These are phyloP conservation scores for Blomia tropicalis DNA, from an alignment of 2,888 invertebrate species.

Conservation along the genomic window DNA sequence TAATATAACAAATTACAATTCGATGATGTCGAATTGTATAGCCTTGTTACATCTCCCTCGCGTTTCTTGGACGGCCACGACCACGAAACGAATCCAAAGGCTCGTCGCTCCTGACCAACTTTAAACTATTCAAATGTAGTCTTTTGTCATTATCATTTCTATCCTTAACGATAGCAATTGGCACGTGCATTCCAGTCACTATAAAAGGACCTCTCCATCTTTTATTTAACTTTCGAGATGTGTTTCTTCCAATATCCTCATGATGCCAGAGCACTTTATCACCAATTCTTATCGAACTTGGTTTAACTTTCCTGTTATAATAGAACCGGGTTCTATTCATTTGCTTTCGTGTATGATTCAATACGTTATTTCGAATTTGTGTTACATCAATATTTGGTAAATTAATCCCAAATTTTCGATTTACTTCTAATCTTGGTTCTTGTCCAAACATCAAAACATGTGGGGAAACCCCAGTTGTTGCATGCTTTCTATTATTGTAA, in stretches of 20 bases:
- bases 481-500: slow-evolving; percentile 28
- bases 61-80: background rate
- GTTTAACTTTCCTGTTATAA: background rate
- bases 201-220: background rate
- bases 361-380: background rate
- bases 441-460: slow-evolving; percentile 28
- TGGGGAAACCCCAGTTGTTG: slow-evolving; percentile 27
- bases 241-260: background rate
- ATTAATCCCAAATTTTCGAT: background rate
- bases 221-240: background rate
- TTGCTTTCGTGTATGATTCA: background rate
- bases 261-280: background rate
- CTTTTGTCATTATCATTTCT: background rate
- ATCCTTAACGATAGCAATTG: background rate
- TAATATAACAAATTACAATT: no score
- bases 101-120: background rate
- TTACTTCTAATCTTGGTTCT: slow-evolving; percentile 20
- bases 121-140: background rate
- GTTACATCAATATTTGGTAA: background rate
- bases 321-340: background rate
- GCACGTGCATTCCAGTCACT: background rate
- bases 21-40: no score
- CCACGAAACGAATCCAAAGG: background rate
- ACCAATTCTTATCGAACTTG: background rate
- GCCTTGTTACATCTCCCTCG: no score